phyloP scores from a whole-genome alignment of 30 jellyfish, hydroid and myxozoan species.

The Chrysaora quinquecirrha region DNA sequence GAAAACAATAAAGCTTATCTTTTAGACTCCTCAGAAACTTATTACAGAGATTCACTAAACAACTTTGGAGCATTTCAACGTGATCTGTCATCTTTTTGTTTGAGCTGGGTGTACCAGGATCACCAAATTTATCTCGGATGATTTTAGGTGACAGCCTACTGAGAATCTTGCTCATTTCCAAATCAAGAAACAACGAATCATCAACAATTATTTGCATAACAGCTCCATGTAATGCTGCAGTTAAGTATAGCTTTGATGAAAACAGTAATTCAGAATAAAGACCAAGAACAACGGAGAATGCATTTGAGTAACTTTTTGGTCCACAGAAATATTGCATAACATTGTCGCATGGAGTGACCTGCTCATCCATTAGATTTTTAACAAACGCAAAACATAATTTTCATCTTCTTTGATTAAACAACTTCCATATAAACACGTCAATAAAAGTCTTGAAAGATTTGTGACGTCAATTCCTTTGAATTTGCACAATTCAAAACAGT shows the following conservation, averaged over 20 bases:
- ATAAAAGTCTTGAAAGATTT: slow-evolving; percentile 50
- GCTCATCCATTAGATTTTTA: slow-evolving; percentile 68
- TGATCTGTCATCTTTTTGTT: slow-evolving; percentile 62
- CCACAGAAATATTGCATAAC: slow-evolving; percentile 77
- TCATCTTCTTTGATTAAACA: slow-evolving; percentile 85
- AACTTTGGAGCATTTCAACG: slow-evolving; percentile 51
- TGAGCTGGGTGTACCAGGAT: slow-evolving; percentile 86
- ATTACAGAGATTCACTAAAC: slow-evolving; percentile 61
- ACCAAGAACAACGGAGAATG: slow-evolving; percentile 72
- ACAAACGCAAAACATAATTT: slow-evolving; percentile 49
- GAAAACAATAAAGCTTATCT: slow-evolving; percentile 91
- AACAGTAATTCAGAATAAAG: slow-evolving; percentile 75
- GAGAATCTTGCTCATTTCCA: slow-evolving; percentile 71
- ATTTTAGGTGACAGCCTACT: slow-evolving; percentile 80
- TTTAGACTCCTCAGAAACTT: slow-evolving; percentile 78
- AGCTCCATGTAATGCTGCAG: slow-evolving; percentile 97
- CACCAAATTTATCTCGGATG: slow-evolving; percentile 87
- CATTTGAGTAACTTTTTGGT: slow-evolving; percentile 74
- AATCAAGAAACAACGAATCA: slow-evolving; percentile 77
- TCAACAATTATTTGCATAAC: slow-evolving; percentile 95
- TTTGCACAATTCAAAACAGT: slow-evolving; percentile 64
- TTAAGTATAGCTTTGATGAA: slow-evolving; percentile 86
- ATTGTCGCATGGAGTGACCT: slow-evolving; percentile 70
- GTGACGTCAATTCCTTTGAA: slow-evolving; percentile 62
- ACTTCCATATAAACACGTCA: slow-evolving; percentile 87